Conservation (phyloP, 2,888 invertebrate species). For the Clunio marinus region DNA sequence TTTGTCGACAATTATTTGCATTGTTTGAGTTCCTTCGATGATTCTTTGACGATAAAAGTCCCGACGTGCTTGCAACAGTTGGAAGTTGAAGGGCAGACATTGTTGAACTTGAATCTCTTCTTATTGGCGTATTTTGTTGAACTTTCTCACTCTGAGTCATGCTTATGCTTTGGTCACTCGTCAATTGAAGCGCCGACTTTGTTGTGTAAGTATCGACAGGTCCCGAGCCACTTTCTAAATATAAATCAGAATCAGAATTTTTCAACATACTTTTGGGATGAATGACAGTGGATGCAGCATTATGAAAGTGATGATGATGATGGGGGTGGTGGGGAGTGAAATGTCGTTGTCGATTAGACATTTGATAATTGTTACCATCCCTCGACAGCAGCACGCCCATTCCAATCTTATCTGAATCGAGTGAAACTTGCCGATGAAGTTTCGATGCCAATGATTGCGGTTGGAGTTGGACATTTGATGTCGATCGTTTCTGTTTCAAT, state of each 20-base stretch:
- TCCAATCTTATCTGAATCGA: constrained; percentile 40
- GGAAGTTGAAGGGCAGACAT: constrained; percentile 61
- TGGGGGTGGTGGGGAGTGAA: constrained; percentile 41
- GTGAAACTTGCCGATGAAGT: constrained; percentile 39
- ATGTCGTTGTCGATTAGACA: constrained; percentile 46
- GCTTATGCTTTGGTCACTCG: constrained; percentile 20
- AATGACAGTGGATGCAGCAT: constrained; percentile 30
- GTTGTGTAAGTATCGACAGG: constrained; percentile 47
- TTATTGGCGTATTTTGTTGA: constrained; percentile 54
- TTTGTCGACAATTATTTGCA: constrained; percentile 46
- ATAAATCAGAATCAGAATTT: constrained; percentile 46
- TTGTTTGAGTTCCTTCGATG: constrained; percentile 51
- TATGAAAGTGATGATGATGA: constrained; percentile 40
- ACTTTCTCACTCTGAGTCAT: constrained; percentile 30
- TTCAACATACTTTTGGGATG: constrained; percentile 30
- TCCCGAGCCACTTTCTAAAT: constrained; percentile 45
- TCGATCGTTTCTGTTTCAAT: constrained; percentile 32
- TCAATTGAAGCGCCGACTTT: constrained; percentile 47
- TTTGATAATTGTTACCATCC: constrained; percentile 14
- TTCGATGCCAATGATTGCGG: neutral
- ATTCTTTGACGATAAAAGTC: constrained; percentile 37
- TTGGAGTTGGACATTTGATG: constrained; percentile 36
- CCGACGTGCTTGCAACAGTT: constrained; percentile 42
- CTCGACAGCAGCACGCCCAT: constrained; percentile 29
- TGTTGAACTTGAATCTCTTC: constrained; percentile 59